Conservation (phyloP, 2,113 vertebrate species). For the Nanger granti region DNA sequence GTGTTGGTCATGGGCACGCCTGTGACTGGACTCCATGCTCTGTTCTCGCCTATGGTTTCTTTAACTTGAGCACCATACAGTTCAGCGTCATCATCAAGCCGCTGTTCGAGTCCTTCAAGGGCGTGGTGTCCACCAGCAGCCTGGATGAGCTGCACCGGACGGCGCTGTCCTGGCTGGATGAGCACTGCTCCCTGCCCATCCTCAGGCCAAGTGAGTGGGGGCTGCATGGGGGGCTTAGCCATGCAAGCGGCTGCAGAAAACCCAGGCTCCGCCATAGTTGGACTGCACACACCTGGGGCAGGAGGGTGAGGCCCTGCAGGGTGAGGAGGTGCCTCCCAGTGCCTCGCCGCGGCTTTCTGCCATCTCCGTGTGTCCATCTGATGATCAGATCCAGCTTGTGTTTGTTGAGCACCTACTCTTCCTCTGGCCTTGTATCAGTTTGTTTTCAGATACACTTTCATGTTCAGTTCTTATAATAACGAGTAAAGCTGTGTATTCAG, state of each 20-base stretch:
- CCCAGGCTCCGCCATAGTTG: accelerated
- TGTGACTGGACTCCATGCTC: neutral
- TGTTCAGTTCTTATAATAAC: neutral
- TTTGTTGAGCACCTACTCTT: neutral
- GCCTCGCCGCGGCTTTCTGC: neutral
- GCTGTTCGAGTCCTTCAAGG: conserved; percentile 95
- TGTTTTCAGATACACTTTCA: neutral
- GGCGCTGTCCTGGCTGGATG: conserved; percentile 89
- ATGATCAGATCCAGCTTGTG: accelerated
- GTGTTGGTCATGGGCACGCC: neutral
- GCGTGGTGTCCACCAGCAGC: conserved; percentile 89
- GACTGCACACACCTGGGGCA: accelerated
- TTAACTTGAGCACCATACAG: conserved; percentile 81
- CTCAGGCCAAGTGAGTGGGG: conserved; percentile 92
- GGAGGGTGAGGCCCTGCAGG: accelerated
- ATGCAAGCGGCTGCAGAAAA: accelerated
- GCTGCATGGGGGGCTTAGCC: neutral
- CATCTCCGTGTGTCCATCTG: accelerated
- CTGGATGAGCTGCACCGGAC: conserved; percentile 88
- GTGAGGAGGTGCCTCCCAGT: accelerated
- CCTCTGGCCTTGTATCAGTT: neutral
- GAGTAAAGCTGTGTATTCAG: neutral
- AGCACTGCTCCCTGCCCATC: conserved; percentile 89
- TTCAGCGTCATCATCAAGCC: conserved; percentile 97
- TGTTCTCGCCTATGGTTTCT: conserved; percentile 31